These are phyloP conservation scores for Spizella passerina DNA, from an alignment of 2,797 vertebrate species.

Conservation along the genomic window DNA sequence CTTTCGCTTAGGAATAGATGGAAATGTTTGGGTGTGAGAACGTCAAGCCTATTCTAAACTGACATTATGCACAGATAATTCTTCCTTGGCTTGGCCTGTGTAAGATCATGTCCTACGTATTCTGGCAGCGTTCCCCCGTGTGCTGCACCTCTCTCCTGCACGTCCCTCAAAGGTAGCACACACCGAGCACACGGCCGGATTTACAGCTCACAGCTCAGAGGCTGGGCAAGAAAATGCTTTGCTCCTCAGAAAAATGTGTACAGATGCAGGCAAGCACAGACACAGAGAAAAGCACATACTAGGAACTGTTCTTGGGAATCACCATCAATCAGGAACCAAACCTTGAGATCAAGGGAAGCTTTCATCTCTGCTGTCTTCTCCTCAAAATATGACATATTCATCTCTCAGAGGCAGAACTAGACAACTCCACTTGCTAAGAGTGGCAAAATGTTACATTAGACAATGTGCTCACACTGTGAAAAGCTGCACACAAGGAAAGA, in stretches of 20 bases:
- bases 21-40: slow-evolving; percentile 74
- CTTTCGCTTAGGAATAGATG: slow-evolving; percentile 64
- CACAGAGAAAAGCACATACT: not conserved
- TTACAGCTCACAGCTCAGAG: not conserved
- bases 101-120: not conserved
- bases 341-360: not conserved
- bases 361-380: not conserved
- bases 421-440: not conserved
- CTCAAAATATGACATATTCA: not conserved
- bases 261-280: not conserved
- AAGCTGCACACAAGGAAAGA: not conserved
- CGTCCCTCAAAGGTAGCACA: not conserved
- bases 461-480: not conserved
- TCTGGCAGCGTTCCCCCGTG: not conserved
- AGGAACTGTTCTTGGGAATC: not conserved
- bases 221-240: not conserved
- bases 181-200: not conserved
- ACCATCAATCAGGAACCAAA: not conserved
- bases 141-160: slow-evolving; percentile 8
- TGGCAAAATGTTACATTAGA: not conserved
- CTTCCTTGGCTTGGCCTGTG: not conserved
- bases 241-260: not conserved
- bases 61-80: slow-evolving; percentile 42
- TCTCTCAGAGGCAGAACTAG: not conserved
- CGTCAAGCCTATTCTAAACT: slow-evolving; percentile 28